Base-by-base conservation (phyloP, 2,888 invertebrate species). In the Noctua fimbriata region DNA sequence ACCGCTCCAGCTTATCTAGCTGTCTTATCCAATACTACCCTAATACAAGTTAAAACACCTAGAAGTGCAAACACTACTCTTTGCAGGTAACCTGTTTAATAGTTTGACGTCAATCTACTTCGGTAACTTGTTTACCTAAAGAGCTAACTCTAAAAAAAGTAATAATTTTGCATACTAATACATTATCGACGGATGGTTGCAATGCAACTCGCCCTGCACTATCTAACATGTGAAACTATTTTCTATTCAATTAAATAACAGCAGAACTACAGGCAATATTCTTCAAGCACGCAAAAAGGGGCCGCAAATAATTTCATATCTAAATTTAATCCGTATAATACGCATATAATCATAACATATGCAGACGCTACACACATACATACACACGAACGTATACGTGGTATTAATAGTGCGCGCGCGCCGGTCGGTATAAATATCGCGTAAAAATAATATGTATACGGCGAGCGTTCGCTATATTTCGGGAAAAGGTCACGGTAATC, bases 401-500 rank as follows among this genome's bases (percentile, higher is more conserved):
- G 79, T 79, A 92, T 91, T 90, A 91, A 91, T 90, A 92, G 90
- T 88, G 88, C 89, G 91, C 92, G 90, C 90, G 92, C 90, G 92
- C 89, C 86, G 91, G 87, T 89, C 89, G 92, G 91, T 93, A 93
- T 92, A 93, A 93, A 93, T 93, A 94, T 90, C 91, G 89, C 81
- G 87, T 95, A 94, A 93, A 93, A 94, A 93, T 93, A 93, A 93
- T 92, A 91, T 90, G 90, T 91, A 91, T 88, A 87, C 89, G 92
- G 91, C 90, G 90, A 89, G 89, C 85, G 88, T 87, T 85, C 90
- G 92, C 89, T 92, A 91, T 92, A 92, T 93, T 92, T 91, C 87
- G 91, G 91, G 93, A 92, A 94, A 96, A 96, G 96, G 96, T 96
- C 96, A 96, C 93, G 95, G 95, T 90, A 92, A 94, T 91, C 87